Evolutionary conservation across 2,888 invertebrate species (phyloP).

Genomic region (Athalia rosae): DNA sequence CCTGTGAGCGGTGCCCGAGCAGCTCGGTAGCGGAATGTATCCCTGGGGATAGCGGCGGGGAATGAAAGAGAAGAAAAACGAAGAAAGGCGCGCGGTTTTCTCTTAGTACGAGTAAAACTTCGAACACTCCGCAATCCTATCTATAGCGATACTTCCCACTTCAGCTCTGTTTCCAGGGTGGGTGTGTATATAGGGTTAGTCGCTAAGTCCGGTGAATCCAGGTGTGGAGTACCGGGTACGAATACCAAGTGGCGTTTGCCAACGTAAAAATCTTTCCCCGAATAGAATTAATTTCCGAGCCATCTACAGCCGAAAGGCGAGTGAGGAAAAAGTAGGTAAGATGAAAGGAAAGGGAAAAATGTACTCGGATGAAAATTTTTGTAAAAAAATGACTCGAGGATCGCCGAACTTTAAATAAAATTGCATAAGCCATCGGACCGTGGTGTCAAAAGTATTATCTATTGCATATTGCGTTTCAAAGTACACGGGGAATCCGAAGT

Average conservation of each 20-base stretch:
- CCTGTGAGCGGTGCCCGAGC: slow-evolving; percentile 35
- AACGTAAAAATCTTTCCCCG: no score
- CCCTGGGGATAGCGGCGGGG: slow-evolving; percentile 25
- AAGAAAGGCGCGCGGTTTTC: not conserved
- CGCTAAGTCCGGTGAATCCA: no score
- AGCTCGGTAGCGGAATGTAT: slow-evolving; percentile 1
- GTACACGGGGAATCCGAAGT: not conserved
- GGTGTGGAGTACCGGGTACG: no score
- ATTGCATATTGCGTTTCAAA: not conserved
- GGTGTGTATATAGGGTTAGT: no score
- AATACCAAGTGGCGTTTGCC: no score
- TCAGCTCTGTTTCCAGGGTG: no score
- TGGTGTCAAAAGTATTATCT: slow-evolving; percentile 34
- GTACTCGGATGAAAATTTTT: not conserved
- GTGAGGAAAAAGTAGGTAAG: not conserved
- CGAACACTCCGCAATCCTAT: no score
- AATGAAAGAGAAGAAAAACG: not conserved
- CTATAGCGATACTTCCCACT: no score
- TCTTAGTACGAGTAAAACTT: not conserved
- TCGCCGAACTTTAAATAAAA: no score
- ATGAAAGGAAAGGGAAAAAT: not conserved
- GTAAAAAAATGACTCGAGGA: no score
- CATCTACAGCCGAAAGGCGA: no score
- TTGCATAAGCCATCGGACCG: slow-evolving; percentile 1
- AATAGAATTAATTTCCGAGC: no score